phyloP scores from a whole-genome alignment of 23 tunicate species.

The Pegea sp. region DNA sequence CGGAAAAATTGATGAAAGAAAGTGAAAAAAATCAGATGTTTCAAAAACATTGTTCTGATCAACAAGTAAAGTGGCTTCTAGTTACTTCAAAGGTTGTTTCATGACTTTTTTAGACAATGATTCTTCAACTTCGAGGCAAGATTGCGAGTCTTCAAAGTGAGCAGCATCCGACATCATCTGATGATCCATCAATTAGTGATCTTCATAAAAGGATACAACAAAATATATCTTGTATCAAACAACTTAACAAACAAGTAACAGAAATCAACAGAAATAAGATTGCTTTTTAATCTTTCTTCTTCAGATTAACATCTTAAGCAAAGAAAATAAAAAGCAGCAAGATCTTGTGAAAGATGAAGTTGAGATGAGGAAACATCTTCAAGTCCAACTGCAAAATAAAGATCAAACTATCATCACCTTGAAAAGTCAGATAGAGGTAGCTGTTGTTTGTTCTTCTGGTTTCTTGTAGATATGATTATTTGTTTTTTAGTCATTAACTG shows the following conservation, averaged over 20 bases:
- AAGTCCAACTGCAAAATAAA: too few relatives aligned
- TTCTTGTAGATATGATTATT: too few relatives aligned
- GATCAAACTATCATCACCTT: too few relatives aligned
- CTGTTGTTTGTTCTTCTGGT: too few relatives aligned
- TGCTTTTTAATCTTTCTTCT: too few relatives aligned
- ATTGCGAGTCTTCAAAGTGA: conserved; percentile 37
- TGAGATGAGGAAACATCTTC: too few relatives aligned
- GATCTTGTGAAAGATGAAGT: too few relatives aligned
- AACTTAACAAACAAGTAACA: conserved; percentile 67
- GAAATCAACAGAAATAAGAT: too few relatives aligned
- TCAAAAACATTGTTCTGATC: conserved; percentile 1
- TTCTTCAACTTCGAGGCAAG: conserved; percentile 50
- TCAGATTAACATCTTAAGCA: too few relatives aligned
- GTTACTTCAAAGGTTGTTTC: neutral
- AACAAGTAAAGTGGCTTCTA: neutral
- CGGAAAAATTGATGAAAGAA: neutral
- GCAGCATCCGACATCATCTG: conserved; percentile 38
- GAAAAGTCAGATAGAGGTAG: too few relatives aligned
- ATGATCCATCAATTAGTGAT: conserved; percentile 49
- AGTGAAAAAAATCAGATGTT: neutral
- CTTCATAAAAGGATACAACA: conserved; percentile 56
- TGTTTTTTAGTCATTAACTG: too few relatives aligned
- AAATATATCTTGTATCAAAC: conserved; percentile 73
- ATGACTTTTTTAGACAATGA: conserved; percentile 16
- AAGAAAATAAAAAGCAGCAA: too few relatives aligned